Percentiles rank a stretch among this genome's conserved stretches.
These are phyloP conservation scores for Lepus oiostolus DNA, from an alignment of 2,797 vertebrate species.

Conservation along the genomic window DNA sequence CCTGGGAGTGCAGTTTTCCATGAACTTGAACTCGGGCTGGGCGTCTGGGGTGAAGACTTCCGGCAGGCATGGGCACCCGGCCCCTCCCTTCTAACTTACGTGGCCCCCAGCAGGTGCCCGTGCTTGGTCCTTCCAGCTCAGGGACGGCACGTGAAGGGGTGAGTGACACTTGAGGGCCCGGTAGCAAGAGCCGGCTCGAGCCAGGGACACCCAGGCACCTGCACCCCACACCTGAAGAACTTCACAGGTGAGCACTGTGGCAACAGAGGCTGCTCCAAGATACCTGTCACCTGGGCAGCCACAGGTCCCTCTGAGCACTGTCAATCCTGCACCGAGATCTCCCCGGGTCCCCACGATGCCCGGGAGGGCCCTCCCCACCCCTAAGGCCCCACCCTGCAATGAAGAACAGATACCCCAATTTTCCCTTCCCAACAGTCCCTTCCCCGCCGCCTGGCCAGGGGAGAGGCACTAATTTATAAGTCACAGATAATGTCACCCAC, in stretches of 20 bases:
- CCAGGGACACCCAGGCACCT: neutral
- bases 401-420: conserved; percentile 11
- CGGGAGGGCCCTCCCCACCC: accelerated
- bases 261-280: conserved; percentile 59
- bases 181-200: neutral
- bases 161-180: neutral
- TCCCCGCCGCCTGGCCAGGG: conserved; percentile 83
- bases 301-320: neutral
- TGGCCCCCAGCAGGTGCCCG: neutral
- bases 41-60: neutral
- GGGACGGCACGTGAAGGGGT: conserved; percentile 45
- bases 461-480: conserved; percentile 89
- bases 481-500: conserved; percentile 91
- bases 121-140: neutral
- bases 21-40: neutral
- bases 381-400: neutral
- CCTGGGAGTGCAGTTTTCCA: neutral
- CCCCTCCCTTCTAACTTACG: neutral
- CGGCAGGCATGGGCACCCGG: neutral
- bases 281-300: conserved; percentile 42
- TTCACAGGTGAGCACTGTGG: neutral
- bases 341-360: conserved; percentile 22
- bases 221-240: neutral
- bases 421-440: neutral
- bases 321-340: neutral